Base-by-base conservation (phyloP, 2,888 invertebrate genomes). In the Cotesia congregata region DNA sequence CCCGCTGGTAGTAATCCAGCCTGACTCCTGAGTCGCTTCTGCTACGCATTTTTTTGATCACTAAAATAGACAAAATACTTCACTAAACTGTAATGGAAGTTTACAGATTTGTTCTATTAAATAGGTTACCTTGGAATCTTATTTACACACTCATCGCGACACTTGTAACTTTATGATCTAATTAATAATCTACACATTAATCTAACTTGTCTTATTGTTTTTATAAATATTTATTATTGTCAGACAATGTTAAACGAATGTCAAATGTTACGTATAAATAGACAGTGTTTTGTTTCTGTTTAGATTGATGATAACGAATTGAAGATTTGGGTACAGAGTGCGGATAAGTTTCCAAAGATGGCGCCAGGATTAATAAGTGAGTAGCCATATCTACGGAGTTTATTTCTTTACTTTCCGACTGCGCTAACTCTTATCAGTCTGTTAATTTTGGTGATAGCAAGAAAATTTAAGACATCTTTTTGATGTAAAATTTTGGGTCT, bases 1-100 rank as follows among this genome's bases (percentile, higher is more conserved):
- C 94, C 83, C 98, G 93, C 88, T 98, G 97, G 88, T 98, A 98
- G 88, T 98, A 98, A 90, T 99, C 99, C 90, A 99, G 91, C 76
- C 98, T 95, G 81, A 96, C 96, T 39, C 97, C 96, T 3, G 96
- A 97, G 91, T 97, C 96, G 87, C 96, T 96, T 82, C 96, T 92
- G 83, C 95, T 96, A 86, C 96, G 92, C 96, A 97, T 96, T 85
- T 82, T 83, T 41, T 15, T 59, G 3, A 17, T 17, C 17, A 3
- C 30, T 30, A 3, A 30, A 30, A 30, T 30, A 30, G 2, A 2
- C 30, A 30, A 30, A 30, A 3, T 3, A 30, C 30, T 30, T 30
- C 30, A 3, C 30, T 30, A 4, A 30, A 30, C 30, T 30, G 0
- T 3, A 3, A 30, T 30, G 3, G 3, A 30, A 30, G 0, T 30